phyloP scores from a whole-genome alignment of 2,113 vertebrate species.

The Andinoacara biseriatus region DNA sequence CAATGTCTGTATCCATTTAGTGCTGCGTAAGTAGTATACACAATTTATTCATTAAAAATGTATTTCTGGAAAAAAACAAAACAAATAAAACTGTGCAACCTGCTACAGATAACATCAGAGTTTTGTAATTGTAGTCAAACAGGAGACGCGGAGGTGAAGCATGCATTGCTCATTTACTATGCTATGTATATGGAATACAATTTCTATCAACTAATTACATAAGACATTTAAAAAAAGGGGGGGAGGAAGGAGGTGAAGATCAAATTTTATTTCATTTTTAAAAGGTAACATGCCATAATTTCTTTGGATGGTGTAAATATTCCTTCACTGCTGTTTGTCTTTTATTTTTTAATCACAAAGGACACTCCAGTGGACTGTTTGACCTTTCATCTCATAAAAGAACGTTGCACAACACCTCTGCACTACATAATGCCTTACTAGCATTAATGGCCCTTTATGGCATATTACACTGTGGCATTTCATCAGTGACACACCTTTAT shows the following conservation, averaged over 20 bases:
- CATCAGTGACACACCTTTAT: conserved; percentile 20
- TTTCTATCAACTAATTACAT: background rate
- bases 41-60: background rate
- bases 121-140: background rate
- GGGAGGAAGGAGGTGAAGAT: background rate
- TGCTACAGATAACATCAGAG: background rate
- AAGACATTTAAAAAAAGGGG: background rate
- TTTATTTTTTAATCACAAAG: conserved; percentile 31
- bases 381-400: background rate
- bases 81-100: rapidly evolving
- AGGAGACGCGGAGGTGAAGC: background rate
- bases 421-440: background rate
- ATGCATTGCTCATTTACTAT: too few species aligned
- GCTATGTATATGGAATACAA: background rate
- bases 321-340: background rate
- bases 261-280: background rate
- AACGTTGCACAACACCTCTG: background rate
- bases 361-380: conserved; percentile 9
- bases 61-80: background rate
- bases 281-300: background rate
- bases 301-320: background rate
- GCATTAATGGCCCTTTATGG: background rate
- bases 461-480: background rate
- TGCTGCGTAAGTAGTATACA: background rate
- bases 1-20: background rate